Evolutionary conservation across 2,113 vertebrate species (phyloP), one percentile per base, ranked within the genome.

Genomic region (Ancistrus triradiatus): DNA sequence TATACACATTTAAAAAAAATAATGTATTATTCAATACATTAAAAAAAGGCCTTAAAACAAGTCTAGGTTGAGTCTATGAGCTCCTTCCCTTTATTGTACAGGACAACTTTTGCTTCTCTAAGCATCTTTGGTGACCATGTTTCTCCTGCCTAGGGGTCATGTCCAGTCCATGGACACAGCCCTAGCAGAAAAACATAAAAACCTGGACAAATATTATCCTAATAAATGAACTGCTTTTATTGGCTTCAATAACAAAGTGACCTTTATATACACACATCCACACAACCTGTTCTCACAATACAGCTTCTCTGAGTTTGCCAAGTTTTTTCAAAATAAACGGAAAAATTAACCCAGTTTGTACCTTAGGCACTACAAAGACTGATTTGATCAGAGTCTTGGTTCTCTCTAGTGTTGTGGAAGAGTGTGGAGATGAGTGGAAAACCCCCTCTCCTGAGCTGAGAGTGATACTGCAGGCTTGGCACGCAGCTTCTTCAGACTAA

Each of bases 391-490:
- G 13, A 24, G 18, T 17, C 2, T 11, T 24, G 27, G 19, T 6
- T 47, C 15, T 60, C 13, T 6, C 3, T 15, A 22, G 50, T 28
- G 9, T 7, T 18, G 42, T 24, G 19, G 27, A 37, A 1, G 14
- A 7, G 31, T n/a, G 15, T 17, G 31, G 25, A 7, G 21, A 2
- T 10, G 25, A 22, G 42, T 4, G 13, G 58, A 53, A 66, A 69
- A 48, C 58, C 62, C 58, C 47, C 51, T 59, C 70, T 27, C 50
- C 42, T 63, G 59, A 63, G 59, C 49, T 19, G 28, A 43, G 15
- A 21, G 19, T 3, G 21, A 37, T 55, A 53, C 40, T 19, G 8
- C 59, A 67, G 28, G 3, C 59, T 44, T 63, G 66, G 63, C 62
- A 52, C 46, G 37, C 22, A 19, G 42, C 37, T 25, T 24, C 9